These are phyloP conservation scores for Dasysyrphus albostriatus DNA, from an alignment of 2,888 invertebrate genomes.

Conservation along the genomic window DNA sequence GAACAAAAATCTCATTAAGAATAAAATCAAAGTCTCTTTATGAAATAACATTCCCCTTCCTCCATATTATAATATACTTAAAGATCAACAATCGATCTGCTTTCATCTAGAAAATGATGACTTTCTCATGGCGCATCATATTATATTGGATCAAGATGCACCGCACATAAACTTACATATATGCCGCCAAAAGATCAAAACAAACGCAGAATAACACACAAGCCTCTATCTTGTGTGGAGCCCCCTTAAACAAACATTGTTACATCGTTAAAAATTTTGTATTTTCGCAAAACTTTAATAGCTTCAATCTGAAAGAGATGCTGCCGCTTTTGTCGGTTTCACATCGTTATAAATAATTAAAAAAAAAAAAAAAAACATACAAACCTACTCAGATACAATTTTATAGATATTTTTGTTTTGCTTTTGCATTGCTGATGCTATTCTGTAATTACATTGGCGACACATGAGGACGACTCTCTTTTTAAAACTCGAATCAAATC, in stretches of 20 bases:
- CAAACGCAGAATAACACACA: slow-evolving; percentile 73
- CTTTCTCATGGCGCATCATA: slow-evolving; percentile 14
- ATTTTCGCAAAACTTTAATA: slow-evolving; percentile 55
- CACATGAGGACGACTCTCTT: background rate
- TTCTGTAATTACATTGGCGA: slow-evolving; percentile 24
- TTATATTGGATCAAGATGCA: slow-evolving; percentile 13
- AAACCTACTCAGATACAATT: background rate
- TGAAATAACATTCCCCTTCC: too few species aligned
- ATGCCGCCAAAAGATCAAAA: slow-evolving; percentile 68
- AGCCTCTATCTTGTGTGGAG: slow-evolving; percentile 66
- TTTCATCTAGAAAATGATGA: slow-evolving; percentile 9
- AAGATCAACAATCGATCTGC: slow-evolving; percentile 26
- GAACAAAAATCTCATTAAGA: background rate
- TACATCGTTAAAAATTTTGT: slow-evolving; percentile 63
- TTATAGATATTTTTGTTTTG: background rate
- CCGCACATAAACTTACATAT: slow-evolving; percentile 31
- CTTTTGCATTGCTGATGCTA: background rate
- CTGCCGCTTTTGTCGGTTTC: slow-evolving; percentile 68
- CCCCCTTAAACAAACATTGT: slow-evolving; percentile 67
- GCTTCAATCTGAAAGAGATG: slow-evolving; percentile 39
- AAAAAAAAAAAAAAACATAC: too few species aligned
- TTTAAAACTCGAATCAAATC: slow-evolving; percentile 31
- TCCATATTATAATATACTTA: background rate
- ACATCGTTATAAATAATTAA: slow-evolving; percentile 21
- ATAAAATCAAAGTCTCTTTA: background rate